These are phyloP conservation scores for Hepsetus odoe DNA, from an alignment of 2,113 vertebrate genomes.

Conservation along the genomic window DNA sequence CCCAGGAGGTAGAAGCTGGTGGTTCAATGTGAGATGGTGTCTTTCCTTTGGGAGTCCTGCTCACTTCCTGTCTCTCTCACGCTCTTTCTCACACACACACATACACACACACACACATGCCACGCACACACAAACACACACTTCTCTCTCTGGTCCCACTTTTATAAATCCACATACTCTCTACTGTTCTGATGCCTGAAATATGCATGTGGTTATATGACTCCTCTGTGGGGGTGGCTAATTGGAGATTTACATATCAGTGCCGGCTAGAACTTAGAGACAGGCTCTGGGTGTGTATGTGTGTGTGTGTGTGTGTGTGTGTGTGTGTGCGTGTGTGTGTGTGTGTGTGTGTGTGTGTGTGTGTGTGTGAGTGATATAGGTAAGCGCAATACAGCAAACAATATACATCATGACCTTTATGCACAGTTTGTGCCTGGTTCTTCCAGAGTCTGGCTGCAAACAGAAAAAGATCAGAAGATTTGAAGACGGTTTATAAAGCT, in stretches of 20 bases:
- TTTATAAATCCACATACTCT: slow-evolving; percentile 20
- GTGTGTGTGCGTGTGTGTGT: slow-evolving; percentile 10
- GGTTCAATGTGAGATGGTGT: slow-evolving; percentile 37
- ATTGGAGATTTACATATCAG: slow-evolving; percentile 34
- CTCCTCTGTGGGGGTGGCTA: slow-evolving; percentile 19
- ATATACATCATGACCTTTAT: no score
- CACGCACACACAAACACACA: not conserved
- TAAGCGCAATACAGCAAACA: no score
- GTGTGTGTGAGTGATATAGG: not conserved
- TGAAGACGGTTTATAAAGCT: no score
- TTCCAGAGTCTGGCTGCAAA: no score
- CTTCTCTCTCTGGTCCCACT: not conserved
- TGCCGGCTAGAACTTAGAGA: slow-evolving; percentile 18
- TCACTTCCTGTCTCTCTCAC: slow-evolving; percentile 12
- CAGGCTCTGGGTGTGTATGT: no score
- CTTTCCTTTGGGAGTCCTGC: slow-evolving; percentile 30
- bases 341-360: slow-evolving; percentile 21
- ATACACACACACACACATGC: no score
- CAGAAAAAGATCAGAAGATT: no score
- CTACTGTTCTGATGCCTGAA: slow-evolving; percentile 19
- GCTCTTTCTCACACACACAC: slow-evolving; percentile 4
- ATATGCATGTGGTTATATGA: slow-evolving; percentile 26
- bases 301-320: not conserved
- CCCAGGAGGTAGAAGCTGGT: slow-evolving; percentile 48
- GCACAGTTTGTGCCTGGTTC: no score